A percentile compares a stretch with the other conserved stretches of the same genome.
These are phyloP conservation scores for Nettapus auritus DNA, from an alignment of 2,113 vertebrate genomes.

Conservation along the genomic window DNA sequence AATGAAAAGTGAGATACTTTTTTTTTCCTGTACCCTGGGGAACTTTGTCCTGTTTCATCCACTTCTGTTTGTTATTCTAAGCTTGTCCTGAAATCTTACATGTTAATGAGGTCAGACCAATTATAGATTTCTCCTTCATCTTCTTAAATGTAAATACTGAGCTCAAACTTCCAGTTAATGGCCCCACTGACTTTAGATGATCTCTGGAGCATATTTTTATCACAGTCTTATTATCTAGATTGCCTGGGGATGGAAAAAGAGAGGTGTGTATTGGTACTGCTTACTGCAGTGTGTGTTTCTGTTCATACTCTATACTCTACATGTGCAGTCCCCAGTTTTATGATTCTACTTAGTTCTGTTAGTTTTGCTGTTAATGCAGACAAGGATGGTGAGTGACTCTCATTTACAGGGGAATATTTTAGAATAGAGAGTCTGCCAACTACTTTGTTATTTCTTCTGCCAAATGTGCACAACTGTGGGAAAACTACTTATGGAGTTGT, in stretches of 20 bases:
- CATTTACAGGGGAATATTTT: not conserved
- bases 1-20: not conserved
- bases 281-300: not conserved
- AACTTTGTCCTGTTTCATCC: not conserved
- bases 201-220: not conserved
- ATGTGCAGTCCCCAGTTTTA: accelerated
- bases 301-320: accelerated
- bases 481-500: not conserved
- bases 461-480: not conserved
- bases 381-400: accelerated
- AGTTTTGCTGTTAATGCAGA: not conserved
- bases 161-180: not conserved
- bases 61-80: not conserved
- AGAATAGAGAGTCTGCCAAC: not conserved
- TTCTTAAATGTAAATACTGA: not conserved
- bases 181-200: not conserved
- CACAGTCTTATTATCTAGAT: not conserved
- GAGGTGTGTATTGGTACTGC: not conserved
- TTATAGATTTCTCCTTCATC: slow-evolving; percentile 16
- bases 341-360: not conserved
- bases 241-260: not conserved
- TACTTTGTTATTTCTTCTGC: not conserved
- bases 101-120: not conserved
- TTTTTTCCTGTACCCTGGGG: not conserved
- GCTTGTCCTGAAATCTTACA: not conserved